Conservation (phyloP, 2,113 vertebrate genomes). For the Centropus bengalensis region DNA sequence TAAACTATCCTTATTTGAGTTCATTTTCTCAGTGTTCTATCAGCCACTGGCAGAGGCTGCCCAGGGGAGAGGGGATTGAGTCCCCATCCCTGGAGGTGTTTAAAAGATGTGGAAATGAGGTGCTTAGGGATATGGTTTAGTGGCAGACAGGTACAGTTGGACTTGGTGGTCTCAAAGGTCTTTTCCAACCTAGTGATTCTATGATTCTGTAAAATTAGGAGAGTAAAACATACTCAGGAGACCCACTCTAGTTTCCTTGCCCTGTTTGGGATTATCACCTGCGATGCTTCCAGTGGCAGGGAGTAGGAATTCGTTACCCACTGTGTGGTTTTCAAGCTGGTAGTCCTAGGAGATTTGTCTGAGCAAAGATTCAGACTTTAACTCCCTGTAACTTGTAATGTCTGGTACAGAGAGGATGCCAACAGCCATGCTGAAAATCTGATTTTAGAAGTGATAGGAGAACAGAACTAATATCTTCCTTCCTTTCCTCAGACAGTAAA, state of each 20-base stretch:
- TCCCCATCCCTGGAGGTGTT: too few relatives aligned
- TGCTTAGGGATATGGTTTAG: too few relatives aligned
- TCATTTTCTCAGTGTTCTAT: not conserved
- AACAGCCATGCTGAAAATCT: not conserved
- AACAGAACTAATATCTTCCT: not conserved
- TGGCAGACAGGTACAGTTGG: too few relatives aligned
- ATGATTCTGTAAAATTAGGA: not conserved
- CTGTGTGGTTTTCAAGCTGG: not conserved
- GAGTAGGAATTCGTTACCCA: not conserved
- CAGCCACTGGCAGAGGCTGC: too few relatives aligned
- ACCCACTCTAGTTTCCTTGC: not conserved
- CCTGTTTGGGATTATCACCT: not conserved
- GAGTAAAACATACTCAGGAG: not conserved
- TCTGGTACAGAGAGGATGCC: not conserved
- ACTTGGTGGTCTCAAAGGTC: too few relatives aligned
- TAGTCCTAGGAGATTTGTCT: not conserved
- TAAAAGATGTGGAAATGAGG: too few relatives aligned
- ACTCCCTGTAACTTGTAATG: not conserved
- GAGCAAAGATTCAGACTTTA: not conserved
- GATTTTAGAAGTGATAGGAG: not conserved
- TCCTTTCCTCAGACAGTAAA: not conserved
- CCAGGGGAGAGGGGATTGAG: too few relatives aligned
- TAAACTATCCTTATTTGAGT: not conserved
- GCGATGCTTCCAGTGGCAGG: not conserved
- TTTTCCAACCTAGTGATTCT: too few relatives aligned